These are phyloP conservation scores for Rhagonycha fulva DNA, from an alignment of 2,888 invertebrate genomes.

Conservation along the genomic window DNA sequence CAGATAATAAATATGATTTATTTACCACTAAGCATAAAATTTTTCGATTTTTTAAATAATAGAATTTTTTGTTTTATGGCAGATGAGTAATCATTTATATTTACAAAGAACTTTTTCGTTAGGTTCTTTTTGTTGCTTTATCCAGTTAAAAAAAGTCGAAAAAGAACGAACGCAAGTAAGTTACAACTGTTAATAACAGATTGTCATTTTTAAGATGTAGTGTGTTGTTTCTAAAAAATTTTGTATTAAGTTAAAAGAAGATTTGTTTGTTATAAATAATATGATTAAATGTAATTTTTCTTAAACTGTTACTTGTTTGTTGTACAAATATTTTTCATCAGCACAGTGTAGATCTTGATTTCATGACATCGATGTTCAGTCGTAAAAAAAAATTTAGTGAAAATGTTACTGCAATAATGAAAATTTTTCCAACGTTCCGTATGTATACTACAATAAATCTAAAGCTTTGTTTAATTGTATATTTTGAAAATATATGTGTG, in stretches of 20 bases:
- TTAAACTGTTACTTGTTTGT: background rate
- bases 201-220: background rate
- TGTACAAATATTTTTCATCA: too few relatives aligned
- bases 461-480: too few relatives aligned
- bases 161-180: background rate
- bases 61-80: background rate
- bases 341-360: too few relatives aligned
- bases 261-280: background rate
- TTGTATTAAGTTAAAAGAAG: background rate
- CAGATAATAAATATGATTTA: background rate
- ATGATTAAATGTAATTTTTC: background rate
- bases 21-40: background rate
- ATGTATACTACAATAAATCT: too few relatives aligned
- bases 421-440: too few relatives aligned
- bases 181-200: background rate
- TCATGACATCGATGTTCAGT: too few relatives aligned
- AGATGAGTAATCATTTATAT: background rate
- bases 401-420: too few relatives aligned
- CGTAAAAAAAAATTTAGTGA: too few relatives aligned
- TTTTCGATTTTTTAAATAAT: background rate
- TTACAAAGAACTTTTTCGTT: background rate
- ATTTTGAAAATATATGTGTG: too few relatives aligned
- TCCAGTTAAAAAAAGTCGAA: background rate
- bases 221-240: background rate
- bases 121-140: background rate